phyloP scores from a whole-genome alignment of 2,113 vertebrate genomes.

The Callorhinus ursinus region DNA sequence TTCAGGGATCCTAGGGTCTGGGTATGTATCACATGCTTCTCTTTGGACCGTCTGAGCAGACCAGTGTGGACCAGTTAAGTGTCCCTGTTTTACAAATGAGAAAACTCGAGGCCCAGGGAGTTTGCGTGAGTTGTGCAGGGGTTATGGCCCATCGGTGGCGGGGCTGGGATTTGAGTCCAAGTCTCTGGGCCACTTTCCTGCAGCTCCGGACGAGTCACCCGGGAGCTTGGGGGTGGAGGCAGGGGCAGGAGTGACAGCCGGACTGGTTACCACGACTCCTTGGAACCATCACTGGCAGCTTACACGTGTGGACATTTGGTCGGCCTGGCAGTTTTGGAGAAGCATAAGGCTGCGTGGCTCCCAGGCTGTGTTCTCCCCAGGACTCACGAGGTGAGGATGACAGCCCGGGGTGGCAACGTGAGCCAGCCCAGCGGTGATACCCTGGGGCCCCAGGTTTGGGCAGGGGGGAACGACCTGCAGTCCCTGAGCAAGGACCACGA shows the following conservation, averaged over 20 bases:
- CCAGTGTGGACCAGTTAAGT: background rate
- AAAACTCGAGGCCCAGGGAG: background rate
- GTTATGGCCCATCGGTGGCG: rapidly evolving
- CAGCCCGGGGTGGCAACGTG: background rate
- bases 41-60: background rate
- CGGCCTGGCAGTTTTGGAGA: background rate
- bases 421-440: background rate
- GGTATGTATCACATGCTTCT: background rate
- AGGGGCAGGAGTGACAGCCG: background rate
- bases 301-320: background rate
- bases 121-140: background rate
- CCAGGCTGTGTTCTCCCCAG: background rate
- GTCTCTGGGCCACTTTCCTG: background rate
- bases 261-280: background rate
- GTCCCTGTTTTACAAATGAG: background rate
- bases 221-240: background rate
- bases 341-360: too few species aligned
- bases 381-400: background rate
- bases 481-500: background rate
- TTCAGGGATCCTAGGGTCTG: background rate
- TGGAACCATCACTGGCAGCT: background rate
- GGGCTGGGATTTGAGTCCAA: background rate
- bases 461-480: background rate
- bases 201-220: background rate
- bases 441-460: background rate